Percentiles rank a stretch among this genome's conserved stretches.
phyloP scores from a whole-genome alignment of 23 tunicate species.

The Aplidium turbinatum region DNA sequence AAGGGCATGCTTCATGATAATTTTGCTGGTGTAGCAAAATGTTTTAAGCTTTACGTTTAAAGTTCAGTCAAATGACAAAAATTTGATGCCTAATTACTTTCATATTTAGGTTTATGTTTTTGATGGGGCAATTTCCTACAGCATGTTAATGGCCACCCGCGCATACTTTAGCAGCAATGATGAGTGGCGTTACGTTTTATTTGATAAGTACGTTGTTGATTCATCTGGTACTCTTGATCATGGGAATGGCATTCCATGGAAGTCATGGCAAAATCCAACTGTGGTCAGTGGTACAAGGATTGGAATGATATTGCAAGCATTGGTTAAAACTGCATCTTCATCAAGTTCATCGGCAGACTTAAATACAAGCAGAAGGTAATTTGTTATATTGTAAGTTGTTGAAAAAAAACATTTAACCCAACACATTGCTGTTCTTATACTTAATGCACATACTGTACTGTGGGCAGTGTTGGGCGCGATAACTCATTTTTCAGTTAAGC shows the following conservation, averaged over 20 bases:
- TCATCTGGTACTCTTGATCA: conserved; percentile 43
- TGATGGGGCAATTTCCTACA: conserved; percentile 51
- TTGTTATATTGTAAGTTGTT: conserved; percentile 3
- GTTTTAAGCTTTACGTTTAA: too few species aligned
- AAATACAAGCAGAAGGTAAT: background rate
- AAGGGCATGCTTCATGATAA: too few species aligned
- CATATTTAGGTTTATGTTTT: conserved; percentile 70
- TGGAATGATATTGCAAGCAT: conserved; percentile 41
- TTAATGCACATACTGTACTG: too few species aligned
- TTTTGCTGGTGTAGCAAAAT: too few species aligned
- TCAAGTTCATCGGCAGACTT: background rate
- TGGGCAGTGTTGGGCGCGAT: too few species aligned
- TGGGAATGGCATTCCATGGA: conserved; percentile 92
- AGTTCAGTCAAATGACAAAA: too few species aligned
- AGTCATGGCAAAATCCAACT: conserved; percentile 89
- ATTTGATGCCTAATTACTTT: too few species aligned
- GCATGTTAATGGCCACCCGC: conserved; percentile 21
- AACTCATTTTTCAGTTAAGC: too few species aligned
- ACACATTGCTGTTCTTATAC: too few species aligned
- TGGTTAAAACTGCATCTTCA: conserved; percentile 35
- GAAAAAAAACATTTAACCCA: too few species aligned
- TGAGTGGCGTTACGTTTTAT: conserved; percentile 73
- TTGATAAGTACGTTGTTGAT: conserved; percentile 53
- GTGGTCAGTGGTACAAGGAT: conserved; percentile 44
- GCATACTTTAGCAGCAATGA: conserved; percentile 42